Conservation (phyloP, 2,113 vertebrate species). For the Anarhynchus alexandrinus region DNA sequence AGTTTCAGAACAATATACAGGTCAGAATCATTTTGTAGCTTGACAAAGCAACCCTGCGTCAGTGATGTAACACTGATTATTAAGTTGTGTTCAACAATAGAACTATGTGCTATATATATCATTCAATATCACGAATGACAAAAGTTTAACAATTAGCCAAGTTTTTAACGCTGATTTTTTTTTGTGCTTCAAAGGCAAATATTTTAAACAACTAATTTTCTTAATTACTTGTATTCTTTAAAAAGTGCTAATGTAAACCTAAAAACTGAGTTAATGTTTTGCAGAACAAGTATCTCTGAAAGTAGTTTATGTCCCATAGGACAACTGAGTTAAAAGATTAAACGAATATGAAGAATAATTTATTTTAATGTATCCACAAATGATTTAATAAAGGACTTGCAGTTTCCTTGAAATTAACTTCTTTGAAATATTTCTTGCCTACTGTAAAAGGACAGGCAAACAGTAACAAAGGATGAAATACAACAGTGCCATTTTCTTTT, state of each 20-base stretch:
- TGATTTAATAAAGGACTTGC: background rate
- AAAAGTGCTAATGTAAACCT: background rate
- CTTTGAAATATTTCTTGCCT: background rate
- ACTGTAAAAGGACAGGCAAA: background rate
- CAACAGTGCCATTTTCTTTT: background rate
- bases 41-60: background rate
- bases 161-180: background rate
- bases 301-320: background rate
- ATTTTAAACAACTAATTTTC: background rate
- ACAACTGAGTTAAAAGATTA: background rate
- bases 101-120: background rate
- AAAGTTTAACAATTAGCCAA: background rate
- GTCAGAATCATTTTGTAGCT: background rate
- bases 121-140: background rate
- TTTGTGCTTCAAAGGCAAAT: background rate
- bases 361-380: conserved; percentile 4
- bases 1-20: background rate
- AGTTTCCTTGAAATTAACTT: background rate
- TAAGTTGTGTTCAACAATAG: background rate
- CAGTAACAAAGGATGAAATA: background rate
- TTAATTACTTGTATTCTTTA: background rate
- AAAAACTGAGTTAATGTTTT: background rate
- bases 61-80: background rate
- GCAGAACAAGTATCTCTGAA: background rate
- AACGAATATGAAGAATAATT: conserved; percentile 5